Percentiles rank a stretch among this genome's conserved stretches.
Evolutionary conservation across 2,113 vertebrate species (phyloP).

Genomic region (mouse (Mus musculus)): GRCm39 chr12:118262001-118262500

Average conservation of each 20-base stretch:
- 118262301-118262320: background rate
- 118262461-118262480: slow-evolving; percentile 97
- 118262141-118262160: slow-evolving; percentile 37
- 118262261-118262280: background rate
- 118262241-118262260: background rate
- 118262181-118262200: background rate
- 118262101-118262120: slow-evolving; percentile 36
- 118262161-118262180: slow-evolving; percentile 42
- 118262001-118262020: slow-evolving; percentile 14
- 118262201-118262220: background rate
- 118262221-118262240: background rate
- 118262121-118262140: slow-evolving; percentile 19
- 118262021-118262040: slow-evolving; percentile 27
- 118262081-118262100: slow-evolving; percentile 47
- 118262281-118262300: slow-evolving; percentile 5
- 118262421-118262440: slow-evolving; percentile 94
- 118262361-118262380: slow-evolving; percentile 92
- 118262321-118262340: background rate
- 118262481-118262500: slow-evolving; percentile 95
- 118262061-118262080: slow-evolving; percentile 42
- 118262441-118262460: slow-evolving; percentile 98
- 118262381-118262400: slow-evolving; percentile 98
- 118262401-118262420: slow-evolving; percentile 97
- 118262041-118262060: slow-evolving; percentile 11
- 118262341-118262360: background rate